Conservation (phyloP, 2,888 invertebrate species). For the Diarsia rubi region DNA sequence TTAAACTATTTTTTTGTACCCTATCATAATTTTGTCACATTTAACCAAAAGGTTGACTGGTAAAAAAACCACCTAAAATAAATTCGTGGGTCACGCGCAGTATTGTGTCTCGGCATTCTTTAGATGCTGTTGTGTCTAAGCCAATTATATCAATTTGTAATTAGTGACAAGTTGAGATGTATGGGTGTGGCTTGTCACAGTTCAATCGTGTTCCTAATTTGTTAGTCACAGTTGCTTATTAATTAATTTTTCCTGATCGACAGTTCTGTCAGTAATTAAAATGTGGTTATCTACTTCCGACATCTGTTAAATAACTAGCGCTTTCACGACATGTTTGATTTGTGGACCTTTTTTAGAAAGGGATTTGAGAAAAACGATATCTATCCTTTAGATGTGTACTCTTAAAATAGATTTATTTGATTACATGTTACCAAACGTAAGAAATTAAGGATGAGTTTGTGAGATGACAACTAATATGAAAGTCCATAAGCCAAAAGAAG, state of each 20-base stretch:
- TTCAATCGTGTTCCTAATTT: conserved; percentile 38
- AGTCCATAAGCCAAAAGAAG: no score
- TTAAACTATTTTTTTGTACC: no score
- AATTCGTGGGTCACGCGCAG: conserved; percentile 66
- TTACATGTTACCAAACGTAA: neutral
- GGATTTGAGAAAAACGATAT: neutral
- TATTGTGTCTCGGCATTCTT: conserved; percentile 23
- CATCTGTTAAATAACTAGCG: conserved; percentile 23
- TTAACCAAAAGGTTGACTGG: no score
- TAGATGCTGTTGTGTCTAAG: conserved; percentile 29
- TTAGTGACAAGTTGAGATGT: conserved; percentile 57
- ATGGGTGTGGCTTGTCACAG: conserved; percentile 36
- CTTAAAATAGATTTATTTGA: neutral
- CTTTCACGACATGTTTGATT: conserved; percentile 15
- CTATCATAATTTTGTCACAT: no score
- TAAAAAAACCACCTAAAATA: conserved; percentile 1
- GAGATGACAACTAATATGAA: no score
- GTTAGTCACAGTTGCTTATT: conserved; percentile 29
- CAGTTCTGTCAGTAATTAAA: conserved; percentile 48
- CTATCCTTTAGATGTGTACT: neutral
- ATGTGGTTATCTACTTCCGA: conserved; percentile 34
- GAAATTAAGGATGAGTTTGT: no score
- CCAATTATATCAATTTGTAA: conserved; percentile 60
- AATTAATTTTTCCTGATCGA: conserved; percentile 47
- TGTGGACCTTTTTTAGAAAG: conserved; percentile 15